These are phyloP conservation scores for Brachycybe producta DNA, from an alignment of 2,888 invertebrate genomes.

Conservation along the genomic window DNA sequence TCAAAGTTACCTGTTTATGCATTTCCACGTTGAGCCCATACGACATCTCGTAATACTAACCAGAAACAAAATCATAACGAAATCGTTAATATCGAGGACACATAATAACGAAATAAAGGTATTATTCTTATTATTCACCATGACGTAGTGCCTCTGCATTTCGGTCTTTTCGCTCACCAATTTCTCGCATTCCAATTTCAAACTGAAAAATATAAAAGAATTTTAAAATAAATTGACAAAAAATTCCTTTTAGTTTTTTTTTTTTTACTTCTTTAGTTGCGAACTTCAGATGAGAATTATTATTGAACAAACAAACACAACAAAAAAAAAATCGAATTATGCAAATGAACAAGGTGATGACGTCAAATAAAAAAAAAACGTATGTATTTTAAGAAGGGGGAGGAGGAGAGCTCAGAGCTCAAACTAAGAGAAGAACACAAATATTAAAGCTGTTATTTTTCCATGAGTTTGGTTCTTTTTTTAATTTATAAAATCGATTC, in stretches of 20 bases:
- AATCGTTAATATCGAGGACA: not conserved
- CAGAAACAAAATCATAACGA: slow-evolving; percentile 34
- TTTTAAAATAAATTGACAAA: not conserved
- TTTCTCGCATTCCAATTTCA: slow-evolving; percentile 96
- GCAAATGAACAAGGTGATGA: too few species aligned
- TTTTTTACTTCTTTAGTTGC: not conserved
- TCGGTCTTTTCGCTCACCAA: slow-evolving; percentile 94
- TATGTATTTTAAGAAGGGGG: too few species aligned
- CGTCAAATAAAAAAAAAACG: too few species aligned
- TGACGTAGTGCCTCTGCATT: slow-evolving; percentile 97
- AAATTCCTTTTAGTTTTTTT: not conserved
- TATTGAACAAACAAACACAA: not conserved
- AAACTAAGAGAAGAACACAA: too few species aligned
- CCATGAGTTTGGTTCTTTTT: too few species aligned
- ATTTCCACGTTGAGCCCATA: slow-evolving; percentile 90
- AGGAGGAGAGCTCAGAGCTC: too few species aligned
- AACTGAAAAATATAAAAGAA: slow-evolving; percentile 54
- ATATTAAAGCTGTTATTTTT: too few species aligned
- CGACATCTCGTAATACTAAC: slow-evolving; percentile 93
- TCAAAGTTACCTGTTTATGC: too few species aligned
- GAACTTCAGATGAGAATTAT: not conserved
- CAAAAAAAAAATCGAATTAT: too few species aligned
- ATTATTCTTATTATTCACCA: too few species aligned
- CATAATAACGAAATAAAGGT: too few species aligned
- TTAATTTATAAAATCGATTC: too few species aligned